Evolutionary conservation across 1,140 invertebrate genomes (phyloP).

Genomic region (Papilio polytes): DNA sequence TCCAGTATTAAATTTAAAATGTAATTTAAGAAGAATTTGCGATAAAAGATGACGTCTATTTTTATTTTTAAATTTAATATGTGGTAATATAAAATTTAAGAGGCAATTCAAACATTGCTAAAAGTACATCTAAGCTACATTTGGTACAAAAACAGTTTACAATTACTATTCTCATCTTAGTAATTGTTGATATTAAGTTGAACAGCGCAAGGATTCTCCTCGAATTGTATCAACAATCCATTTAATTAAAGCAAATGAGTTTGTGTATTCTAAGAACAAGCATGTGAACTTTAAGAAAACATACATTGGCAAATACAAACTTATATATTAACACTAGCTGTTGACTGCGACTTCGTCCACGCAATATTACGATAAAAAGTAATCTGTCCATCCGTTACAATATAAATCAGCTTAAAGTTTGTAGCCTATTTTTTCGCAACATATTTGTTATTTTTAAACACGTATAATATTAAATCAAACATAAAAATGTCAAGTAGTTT

Average conservation of each 20-base stretch:
- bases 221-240: not conserved
- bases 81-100: no score
- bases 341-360: no score
- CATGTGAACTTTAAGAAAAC: not conserved
- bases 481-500: no score
- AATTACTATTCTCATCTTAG: not conserved
- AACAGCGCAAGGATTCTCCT: not conserved
- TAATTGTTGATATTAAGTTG: constrained; percentile 10
- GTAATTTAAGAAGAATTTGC: not conserved
- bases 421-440: no score
- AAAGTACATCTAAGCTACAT: not conserved
- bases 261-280: not conserved
- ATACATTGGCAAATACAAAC: not conserved
- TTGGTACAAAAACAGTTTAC: not conserved
- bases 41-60: no score
- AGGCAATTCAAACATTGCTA: not conserved
- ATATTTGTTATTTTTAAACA: no score
- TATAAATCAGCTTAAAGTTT: not conserved
- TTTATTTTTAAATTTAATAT: not conserved
- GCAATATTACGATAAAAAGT: no score
- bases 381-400: not conserved
- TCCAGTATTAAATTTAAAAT: not conserved
- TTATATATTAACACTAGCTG: not conserved
- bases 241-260: not conserved
- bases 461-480: no score